Conservation (phyloP, 2,797 vertebrate species). For the Catostomus latipinnis region DNA sequence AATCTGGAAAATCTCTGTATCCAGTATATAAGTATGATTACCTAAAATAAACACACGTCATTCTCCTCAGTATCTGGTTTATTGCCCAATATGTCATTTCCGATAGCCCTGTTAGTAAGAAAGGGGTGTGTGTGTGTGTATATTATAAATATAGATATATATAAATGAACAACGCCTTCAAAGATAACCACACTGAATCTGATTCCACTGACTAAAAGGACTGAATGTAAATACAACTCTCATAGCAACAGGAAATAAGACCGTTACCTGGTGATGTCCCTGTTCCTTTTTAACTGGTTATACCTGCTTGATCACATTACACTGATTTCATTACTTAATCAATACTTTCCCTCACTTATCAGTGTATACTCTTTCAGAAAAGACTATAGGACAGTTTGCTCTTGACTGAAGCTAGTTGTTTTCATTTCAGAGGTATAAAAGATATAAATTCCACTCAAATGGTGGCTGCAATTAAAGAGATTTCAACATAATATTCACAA, state of each 20-base stretch:
- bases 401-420: not conserved
- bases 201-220: not conserved
- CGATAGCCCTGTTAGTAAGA: not conserved
- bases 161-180: not conserved
- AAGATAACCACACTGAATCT: not conserved
- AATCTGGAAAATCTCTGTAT: not conserved
- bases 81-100: not conserved
- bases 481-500: not conserved
- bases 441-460: not conserved
- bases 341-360: not conserved
- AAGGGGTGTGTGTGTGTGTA: not conserved
- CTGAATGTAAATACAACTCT: not conserved
- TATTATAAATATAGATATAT: not conserved
- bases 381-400: not conserved
- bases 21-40: not conserved
- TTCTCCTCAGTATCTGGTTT: not conserved
- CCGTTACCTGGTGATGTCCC: not conserved
- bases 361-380: not conserved
- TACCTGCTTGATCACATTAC: slow-evolving; percentile 56
- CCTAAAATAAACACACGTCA: not conserved
- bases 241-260: slow-evolving; percentile 4
- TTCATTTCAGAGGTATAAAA: not conserved
- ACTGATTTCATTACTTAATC: slow-evolving; percentile 55
- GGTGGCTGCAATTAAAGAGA: not conserved
- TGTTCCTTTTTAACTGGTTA: slow-evolving; percentile 23